phyloP scores from a whole-genome alignment of 2,113 vertebrate genomes.

The Chaetorhynchus papuensis region DNA sequence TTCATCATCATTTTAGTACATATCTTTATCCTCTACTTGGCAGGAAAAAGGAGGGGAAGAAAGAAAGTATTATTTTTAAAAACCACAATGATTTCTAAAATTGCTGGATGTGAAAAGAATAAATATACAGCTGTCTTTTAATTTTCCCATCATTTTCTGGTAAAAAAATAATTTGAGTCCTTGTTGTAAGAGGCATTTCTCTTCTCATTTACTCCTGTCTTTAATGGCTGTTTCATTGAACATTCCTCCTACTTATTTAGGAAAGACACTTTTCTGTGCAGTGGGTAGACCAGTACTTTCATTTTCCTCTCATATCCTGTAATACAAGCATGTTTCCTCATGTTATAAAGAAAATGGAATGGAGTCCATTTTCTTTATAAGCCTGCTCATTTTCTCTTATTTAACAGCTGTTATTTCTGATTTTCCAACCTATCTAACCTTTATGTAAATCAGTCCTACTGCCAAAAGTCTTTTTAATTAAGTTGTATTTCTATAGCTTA shows the following conservation, averaged over 20 bases:
- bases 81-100: neutral
- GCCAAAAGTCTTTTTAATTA: neutral
- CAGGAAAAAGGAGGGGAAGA: neutral
- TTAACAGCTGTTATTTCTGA: neutral
- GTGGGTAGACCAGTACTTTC: neutral
- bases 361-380: neutral
- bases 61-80: neutral
- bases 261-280: neutral
- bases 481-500: neutral
- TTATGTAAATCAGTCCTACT: neutral
- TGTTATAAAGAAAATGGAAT: neutral
- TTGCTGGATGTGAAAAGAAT: neutral
- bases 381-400: neutral
- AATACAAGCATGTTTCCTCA: neutral
- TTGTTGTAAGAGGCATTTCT: neutral
- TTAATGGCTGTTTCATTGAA: neutral
- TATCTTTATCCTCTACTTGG: neutral
- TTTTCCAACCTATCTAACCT: neutral
- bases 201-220: neutral
- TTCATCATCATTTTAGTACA: neutral
- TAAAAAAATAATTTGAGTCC: neutral
- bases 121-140: neutral
- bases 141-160: neutral
- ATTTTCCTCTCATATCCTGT: neutral
- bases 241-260: neutral